Evolutionary conservation across 2,888 invertebrate genomes (phyloP).

Genomic region (Coleophora flavipennella): DNA sequence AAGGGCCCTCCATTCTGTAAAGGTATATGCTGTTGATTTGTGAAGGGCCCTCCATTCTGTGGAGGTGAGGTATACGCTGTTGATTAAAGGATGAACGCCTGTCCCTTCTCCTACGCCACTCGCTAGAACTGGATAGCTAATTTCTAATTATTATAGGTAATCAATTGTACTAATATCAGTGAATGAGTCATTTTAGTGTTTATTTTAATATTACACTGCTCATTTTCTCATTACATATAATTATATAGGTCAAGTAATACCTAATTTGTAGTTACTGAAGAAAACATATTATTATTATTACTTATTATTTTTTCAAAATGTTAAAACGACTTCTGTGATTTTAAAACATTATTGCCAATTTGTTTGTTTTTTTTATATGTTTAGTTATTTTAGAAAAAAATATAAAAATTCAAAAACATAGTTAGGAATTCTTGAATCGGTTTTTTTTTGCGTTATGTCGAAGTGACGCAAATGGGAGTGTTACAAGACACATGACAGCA

Average conservation of each 20-base stretch:
- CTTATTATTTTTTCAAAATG: conserved; percentile 13
- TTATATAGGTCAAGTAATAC: conserved; percentile 15
- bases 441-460: too few species aligned
- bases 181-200: conserved; percentile 32
- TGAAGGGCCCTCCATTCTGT: too few species aligned
- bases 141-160: conserved; percentile 23
- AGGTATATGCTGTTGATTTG: too few species aligned
- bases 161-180: conserved; percentile 28
- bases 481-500: too few species aligned
- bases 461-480: too few species aligned
- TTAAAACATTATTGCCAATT: conserved; percentile 37
- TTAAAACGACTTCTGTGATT: conserved; percentile 46
- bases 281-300: not conserved
- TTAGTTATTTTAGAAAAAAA: conserved; percentile 25
- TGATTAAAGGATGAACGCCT: not conserved
- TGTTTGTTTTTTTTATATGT: conserved; percentile 30
- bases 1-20: too few species aligned
- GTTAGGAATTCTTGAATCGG: not conserved
- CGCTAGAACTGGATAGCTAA: conserved; percentile 40
- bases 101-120: conserved; percentile 31
- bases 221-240: conserved; percentile 23
- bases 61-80: conserved; percentile 6
- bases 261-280: conserved; percentile 1
- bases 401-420: conserved; percentile 16
- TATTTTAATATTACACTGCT: conserved; percentile 21